A percentile compares a stretch with the other conserved stretches of the same genome.
Evolutionary conservation across 2,797 vertebrate genomes (phyloP).

Genomic region (Helostoma temminkii): DNA sequence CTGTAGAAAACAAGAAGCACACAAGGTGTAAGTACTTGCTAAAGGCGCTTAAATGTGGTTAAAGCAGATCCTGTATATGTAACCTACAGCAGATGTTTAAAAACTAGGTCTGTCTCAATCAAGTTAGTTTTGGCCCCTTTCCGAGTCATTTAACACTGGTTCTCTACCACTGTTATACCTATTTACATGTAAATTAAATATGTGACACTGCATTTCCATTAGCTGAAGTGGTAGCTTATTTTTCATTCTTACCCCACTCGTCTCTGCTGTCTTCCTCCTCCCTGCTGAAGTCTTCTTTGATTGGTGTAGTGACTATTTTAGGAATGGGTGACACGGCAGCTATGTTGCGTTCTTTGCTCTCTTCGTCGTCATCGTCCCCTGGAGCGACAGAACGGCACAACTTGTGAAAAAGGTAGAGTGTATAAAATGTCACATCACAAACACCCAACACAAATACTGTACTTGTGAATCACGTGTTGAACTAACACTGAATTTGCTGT

Average conservation of each 20-base stretch:
- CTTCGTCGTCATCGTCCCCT: slow-evolving; percentile 70
- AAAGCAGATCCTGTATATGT: too few species aligned
- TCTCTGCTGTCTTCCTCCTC: slow-evolving; percentile 73
- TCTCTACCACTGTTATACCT: too few species aligned
- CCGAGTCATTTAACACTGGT: too few species aligned
- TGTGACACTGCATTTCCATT: too few species aligned
- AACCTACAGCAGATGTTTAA: too few species aligned
- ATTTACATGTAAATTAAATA: too few species aligned
- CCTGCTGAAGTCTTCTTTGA: slow-evolving; percentile 76
- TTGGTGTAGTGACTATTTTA: slow-evolving; percentile 82
- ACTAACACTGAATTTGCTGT: slow-evolving; percentile 5
- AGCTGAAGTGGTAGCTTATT: too few species aligned
- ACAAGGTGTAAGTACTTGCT: slow-evolving; percentile 10
- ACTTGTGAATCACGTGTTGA: not conserved
- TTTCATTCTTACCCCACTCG: slow-evolving; percentile 72
- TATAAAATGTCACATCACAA: not conserved
- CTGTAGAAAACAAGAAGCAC: slow-evolving; percentile 29
- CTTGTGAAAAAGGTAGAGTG: slow-evolving; percentile 2
- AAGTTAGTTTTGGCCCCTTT: too few species aligned
- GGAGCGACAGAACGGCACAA: not conserved
- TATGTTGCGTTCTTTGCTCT: slow-evolving; percentile 68
- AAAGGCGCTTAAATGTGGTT: too few species aligned
- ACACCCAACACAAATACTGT: not conserved
- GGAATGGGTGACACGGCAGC: slow-evolving; percentile 78
- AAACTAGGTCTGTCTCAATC: too few species aligned